Evolutionary conservation across 2,888 invertebrate genomes (phyloP), one percentile per base, ranked within the genome.

Genomic region (Tribolium freemani): DNA sequence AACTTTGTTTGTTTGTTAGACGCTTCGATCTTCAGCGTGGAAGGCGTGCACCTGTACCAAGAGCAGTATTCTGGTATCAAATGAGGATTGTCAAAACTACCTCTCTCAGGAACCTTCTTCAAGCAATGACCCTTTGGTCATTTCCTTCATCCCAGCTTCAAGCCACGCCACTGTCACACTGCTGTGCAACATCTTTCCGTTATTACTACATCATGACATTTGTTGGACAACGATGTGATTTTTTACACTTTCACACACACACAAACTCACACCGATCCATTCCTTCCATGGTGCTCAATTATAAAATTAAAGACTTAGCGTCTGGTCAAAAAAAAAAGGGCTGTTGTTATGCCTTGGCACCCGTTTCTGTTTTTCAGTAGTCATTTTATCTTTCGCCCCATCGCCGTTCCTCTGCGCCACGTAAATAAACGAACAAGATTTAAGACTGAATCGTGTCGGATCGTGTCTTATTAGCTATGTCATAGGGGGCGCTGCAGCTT

Each of bases 21-120:
- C 88, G 92, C 95, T 84, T 97, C 97, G 83, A 96, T 98, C 89
- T 97, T 96, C 90, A 95, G 94, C 83, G 96, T 98, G 85, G 96
- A 97, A 88, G 97, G 97, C 82, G 92, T 97, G 82, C 92, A 93
- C 87, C 88, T 96, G 84, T 92, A 93, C 86, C 92, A 94, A 68
- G 97, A 97, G 88, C 91, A 92, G 83, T 89, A 92, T 84, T 80
- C 84, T 13, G 82, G 82, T 61, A 81, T 84, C 63, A 84, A 84
- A 83, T 84, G 84, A 85, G 79, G 80, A 72, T 77, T 76, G 77
- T 76, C 76, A 74, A 77, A 75, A 76, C 76, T 78, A 71, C 77
- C 78, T 77, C 78, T 79, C 82, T 82, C 83, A 82, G 84, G 84
- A 84, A 84, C 78, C 76, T 78, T 76, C 78, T 77, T 78, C 76